A percentile compares a stretch with the other conserved stretches of the same genome.
phyloP scores from a whole-genome alignment of 2,888 invertebrate genomes.

The Creontiades dilutus region DNA sequence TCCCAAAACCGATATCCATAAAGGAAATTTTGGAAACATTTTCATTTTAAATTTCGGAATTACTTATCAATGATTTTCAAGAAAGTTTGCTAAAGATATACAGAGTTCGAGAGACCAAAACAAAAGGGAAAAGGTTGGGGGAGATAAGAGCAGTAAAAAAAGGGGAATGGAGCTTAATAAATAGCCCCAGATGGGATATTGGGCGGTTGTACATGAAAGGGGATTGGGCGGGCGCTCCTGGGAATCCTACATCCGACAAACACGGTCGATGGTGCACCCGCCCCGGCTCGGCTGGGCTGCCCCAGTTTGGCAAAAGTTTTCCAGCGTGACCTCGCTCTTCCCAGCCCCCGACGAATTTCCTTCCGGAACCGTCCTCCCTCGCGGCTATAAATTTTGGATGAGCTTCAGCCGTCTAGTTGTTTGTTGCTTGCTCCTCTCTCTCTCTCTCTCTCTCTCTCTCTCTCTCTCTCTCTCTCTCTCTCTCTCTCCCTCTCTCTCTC shows the following conservation, averaged over 20 bases:
- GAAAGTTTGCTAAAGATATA: too few relatives aligned
- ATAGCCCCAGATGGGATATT: slow-evolving; percentile 14
- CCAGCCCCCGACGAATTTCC: slow-evolving; percentile 1
- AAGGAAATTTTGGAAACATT: too few relatives aligned
- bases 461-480: too few relatives aligned
- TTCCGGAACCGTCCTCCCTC: background rate
- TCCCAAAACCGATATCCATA: too few relatives aligned
- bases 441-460: background rate
- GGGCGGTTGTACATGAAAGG: background rate
- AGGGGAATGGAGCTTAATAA: slow-evolving; percentile 32
- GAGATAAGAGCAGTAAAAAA: background rate
- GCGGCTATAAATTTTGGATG: slow-evolving; percentile 1
- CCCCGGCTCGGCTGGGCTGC: background rate
- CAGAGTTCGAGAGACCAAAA: background rate
- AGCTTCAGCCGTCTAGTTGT: background rate
- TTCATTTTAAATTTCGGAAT: too few relatives aligned
- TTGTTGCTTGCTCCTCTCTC: background rate
- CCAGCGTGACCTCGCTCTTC: slow-evolving; percentile 4
- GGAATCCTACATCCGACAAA: slow-evolving; percentile 18
- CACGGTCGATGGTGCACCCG: slow-evolving; percentile 26
- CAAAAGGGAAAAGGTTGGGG: background rate
- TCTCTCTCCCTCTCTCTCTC: too few relatives aligned
- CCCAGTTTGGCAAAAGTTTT: background rate
- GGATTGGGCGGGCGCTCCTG: background rate
- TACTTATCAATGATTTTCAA: too few relatives aligned